phyloP scores from a whole-genome alignment of 2,888 invertebrate genomes.

The Aphidius colemani region DNA sequence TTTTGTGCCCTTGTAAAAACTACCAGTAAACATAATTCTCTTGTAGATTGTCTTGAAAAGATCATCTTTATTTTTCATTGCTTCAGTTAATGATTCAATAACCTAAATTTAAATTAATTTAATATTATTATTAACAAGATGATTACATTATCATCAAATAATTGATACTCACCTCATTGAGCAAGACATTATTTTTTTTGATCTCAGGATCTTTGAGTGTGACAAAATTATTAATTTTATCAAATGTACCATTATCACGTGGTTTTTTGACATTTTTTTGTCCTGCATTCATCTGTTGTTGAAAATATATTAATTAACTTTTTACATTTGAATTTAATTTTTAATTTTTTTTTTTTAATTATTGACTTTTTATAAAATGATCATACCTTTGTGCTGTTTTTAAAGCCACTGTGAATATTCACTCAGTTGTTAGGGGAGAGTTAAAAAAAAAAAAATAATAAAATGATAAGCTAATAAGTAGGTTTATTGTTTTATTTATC shows the following conservation, averaged over 20 bases:
- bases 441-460: no score
- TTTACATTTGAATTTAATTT: no score
- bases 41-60: conserved; percentile 51
- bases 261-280: conserved; percentile 2
- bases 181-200: conserved; percentile 35
- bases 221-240: conserved; percentile 40
- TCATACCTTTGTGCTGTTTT: no score
- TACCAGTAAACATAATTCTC: conserved; percentile 63
- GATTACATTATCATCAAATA: background rate
- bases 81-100: conserved; percentile 40
- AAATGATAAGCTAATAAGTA: no score
- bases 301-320: background rate
- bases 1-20: conserved; percentile 68
- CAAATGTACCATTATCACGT: conserved; percentile 35
- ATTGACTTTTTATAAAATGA: no score
- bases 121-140: background rate
- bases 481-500: no score
- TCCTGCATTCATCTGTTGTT: conserved; percentile 20
- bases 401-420: no score
- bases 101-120: conserved; percentile 37
- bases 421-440: no score
- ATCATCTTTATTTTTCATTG: conserved; percentile 48
- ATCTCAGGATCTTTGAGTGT: conserved; percentile 36
- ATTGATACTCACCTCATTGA: conserved; percentile 34
- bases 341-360: no score